Evolutionary conservation across 2,888 invertebrate species (phyloP).

Genomic region (Creontiades dilutus): DNA sequence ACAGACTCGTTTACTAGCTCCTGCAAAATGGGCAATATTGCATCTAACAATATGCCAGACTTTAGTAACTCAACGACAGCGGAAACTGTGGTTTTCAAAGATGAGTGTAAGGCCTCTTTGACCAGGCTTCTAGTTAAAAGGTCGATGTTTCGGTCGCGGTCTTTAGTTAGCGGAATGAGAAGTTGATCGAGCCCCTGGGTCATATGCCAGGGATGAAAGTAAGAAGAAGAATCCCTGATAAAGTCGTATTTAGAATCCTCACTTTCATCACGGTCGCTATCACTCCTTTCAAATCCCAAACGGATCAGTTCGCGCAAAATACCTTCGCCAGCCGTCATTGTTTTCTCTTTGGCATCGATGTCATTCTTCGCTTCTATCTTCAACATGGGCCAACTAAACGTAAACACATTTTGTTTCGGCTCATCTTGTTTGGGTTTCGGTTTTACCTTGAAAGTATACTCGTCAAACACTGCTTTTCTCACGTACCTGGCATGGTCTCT

Average conservation of each 20-base stretch:
- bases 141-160: neutral
- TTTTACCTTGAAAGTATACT: slow-evolving; percentile 56
- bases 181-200: neutral
- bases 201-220: neutral
- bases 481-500: slow-evolving; percentile 59
- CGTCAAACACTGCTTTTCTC: slow-evolving; percentile 51
- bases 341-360: neutral
- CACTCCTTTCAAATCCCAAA: neutral
- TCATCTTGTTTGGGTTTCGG: neutral
- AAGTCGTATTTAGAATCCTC: neutral
- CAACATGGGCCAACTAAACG: neutral
- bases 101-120: neutral
- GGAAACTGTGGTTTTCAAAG: neutral
- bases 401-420: neutral
- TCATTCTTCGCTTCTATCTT: neutral
- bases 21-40: neutral
- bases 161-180: neutral
- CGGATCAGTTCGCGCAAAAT: neutral
- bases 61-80: slow-evolving; percentile 9
- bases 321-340: neutral
- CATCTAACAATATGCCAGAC: slow-evolving; percentile 47
- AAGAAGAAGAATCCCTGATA: neutral
- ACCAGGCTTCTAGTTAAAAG: neutral
- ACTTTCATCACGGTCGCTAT: neutral
- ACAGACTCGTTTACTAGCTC: slow-evolving; percentile 4